Evolutionary conservation across 1,140 invertebrate genomes (phyloP).

Genomic region (Aphidius gifuensis): DNA sequence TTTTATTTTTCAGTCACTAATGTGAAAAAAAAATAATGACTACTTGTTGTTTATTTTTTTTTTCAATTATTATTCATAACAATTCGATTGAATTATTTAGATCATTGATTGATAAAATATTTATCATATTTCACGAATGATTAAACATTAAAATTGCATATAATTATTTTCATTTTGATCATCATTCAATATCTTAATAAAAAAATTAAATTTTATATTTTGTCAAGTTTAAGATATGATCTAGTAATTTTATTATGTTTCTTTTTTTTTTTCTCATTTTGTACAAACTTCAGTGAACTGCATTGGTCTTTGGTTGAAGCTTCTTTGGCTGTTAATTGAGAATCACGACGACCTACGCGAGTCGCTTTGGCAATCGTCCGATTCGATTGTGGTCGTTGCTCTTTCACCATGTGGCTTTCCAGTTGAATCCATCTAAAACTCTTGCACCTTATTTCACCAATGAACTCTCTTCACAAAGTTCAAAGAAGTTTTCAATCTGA

Average conservation of each 20-base stretch:
- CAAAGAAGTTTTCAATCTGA: no score
- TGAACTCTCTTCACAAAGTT: neutral
- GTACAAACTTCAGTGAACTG: neutral
- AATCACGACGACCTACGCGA: slow-evolving; percentile 45
- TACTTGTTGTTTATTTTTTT: no score
- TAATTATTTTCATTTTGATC: no score
- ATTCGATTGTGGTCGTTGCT: slow-evolving; percentile 29
- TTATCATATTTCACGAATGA: no score
- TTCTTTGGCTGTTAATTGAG: slow-evolving; percentile 38
- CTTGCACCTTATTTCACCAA: neutral
- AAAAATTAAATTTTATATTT: neutral
- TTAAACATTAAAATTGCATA: no score
- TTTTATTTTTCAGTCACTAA: no score
- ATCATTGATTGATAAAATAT: no score
- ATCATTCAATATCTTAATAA: no score
- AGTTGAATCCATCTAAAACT: slow-evolving; percentile 5
- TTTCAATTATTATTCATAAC: no score
- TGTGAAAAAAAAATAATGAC: neutral
- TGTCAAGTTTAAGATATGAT: no score
- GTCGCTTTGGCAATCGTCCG: slow-evolving; percentile 31
- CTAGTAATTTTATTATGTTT: no score
- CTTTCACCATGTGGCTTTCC: slow-evolving; percentile 19
- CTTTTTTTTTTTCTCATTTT: neutral
- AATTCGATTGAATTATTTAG: no score
- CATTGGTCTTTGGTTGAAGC: slow-evolving; percentile 9